A percentile compares a stretch with the other conserved stretches of the same genome.
Conservation (phyloP, 2,113 vertebrate genomes). For the Trachemys scripta region DNA sequence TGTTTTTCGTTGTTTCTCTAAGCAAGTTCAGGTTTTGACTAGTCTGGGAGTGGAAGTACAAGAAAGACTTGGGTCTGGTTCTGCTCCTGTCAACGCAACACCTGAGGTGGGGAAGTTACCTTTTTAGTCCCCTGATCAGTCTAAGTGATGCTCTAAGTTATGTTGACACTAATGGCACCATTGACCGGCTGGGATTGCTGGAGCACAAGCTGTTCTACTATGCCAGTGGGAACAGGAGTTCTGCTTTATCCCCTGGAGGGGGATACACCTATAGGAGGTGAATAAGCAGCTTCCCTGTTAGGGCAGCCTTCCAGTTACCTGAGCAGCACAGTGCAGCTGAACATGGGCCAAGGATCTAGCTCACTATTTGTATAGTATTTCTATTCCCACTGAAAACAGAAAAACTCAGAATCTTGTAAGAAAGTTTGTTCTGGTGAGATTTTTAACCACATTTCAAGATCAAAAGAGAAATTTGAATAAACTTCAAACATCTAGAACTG, state of each 20-base stretch:
- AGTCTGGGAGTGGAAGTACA: background rate
- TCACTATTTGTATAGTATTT: background rate
- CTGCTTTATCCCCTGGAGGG: background rate
- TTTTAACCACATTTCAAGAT: background rate
- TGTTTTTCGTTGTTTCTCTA: background rate
- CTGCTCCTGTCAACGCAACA: background rate
- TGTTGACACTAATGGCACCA: slow-evolving; percentile 18
- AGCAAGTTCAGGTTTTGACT: background rate
- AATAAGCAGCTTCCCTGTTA: background rate
- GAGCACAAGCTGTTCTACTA: background rate
- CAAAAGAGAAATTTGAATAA: background rate
- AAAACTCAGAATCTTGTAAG: background rate
- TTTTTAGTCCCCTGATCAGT: slow-evolving; percentile 7
- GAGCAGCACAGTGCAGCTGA: background rate
- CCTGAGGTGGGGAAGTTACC: slow-evolving; percentile 8
- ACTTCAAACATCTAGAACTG: background rate
- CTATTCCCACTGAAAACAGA: background rate
- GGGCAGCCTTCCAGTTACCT: background rate
- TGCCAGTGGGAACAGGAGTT: background rate
- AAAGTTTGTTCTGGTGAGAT: background rate
- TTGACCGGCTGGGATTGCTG: background rate
- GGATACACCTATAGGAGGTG: background rate
- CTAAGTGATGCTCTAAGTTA: slow-evolving; percentile 13
- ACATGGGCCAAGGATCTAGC: background rate
- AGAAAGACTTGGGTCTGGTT: background rate